These are phyloP conservation scores for Phenganax subtilis DNA, from an alignment of 92 coral and sea anemone genomes.

Conservation along the genomic window DNA sequence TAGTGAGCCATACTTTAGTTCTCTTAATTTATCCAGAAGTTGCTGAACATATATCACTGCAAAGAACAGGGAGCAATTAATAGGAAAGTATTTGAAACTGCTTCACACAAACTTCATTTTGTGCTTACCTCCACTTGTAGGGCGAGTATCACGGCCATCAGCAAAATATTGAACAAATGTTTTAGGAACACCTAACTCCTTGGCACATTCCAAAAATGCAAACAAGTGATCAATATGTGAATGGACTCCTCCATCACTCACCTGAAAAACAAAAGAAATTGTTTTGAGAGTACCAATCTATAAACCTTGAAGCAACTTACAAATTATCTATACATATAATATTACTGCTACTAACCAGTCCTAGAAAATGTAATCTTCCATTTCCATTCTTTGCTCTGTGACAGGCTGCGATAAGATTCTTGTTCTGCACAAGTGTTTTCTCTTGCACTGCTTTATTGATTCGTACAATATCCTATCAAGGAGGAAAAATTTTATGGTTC, in stretches of 20 bases:
- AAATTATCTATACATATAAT: not conserved
- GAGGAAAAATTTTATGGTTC: not conserved
- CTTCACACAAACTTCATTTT: not conserved
- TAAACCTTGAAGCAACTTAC: not conserved
- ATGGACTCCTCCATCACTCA: slow-evolving; percentile 98
- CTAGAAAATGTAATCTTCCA: slow-evolving; percentile 89
- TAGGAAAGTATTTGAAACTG: not conserved
- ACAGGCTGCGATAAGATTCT: slow-evolving; percentile 67
- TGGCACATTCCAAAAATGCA: slow-evolving; percentile 78
- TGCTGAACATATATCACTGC: slow-evolving; percentile 79
- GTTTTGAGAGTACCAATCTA: not conserved
- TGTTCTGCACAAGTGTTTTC: slow-evolving; percentile 56
- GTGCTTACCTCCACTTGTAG: slow-evolving; percentile 90
- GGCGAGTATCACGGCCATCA: slow-evolving; percentile 95
- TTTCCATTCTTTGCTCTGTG: slow-evolving; percentile 70
- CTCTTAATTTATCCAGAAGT: slow-evolving; percentile 76
- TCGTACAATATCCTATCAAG: slow-evolving; percentile 79
- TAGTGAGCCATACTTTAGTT: slow-evolving; percentile 87
- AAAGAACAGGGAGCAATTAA: no score
- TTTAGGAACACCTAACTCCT: slow-evolving; percentile 84
- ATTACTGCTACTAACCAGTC: slow-evolving; percentile 58
- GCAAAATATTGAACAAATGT: slow-evolving; percentile 89
- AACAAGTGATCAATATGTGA: slow-evolving; percentile 84
- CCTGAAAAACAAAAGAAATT: slow-evolving; percentile 40
- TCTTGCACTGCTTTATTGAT: slow-evolving; percentile 87